A percentile compares a stretch with the other conserved stretches of the same genome.
Conservation (phyloP, 2,888 invertebrate species). For the Homarus gammarus region DNA sequence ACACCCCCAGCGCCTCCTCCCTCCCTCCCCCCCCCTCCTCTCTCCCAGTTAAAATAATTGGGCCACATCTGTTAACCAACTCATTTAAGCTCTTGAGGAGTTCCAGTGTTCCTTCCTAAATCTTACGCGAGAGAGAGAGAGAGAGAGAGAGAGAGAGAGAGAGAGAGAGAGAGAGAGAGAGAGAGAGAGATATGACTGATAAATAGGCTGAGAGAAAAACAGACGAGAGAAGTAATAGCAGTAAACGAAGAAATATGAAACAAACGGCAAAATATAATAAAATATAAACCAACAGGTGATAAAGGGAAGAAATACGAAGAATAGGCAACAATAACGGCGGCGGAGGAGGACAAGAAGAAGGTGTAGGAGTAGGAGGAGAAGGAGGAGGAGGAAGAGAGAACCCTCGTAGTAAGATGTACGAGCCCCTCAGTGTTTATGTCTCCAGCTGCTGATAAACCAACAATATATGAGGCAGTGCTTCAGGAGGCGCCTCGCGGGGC, state of each 20-base stretch:
- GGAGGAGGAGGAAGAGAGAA: neutral
- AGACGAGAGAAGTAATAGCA: neutral
- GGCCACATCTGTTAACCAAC: too few relatives aligned
- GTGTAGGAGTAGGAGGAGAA: neutral
- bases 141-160: too few relatives aligned
- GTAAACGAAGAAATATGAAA: too few relatives aligned
- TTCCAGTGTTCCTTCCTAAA: too few relatives aligned
- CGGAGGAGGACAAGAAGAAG: neutral
- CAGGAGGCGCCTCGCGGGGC: too few relatives aligned
- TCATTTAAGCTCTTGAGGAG: too few relatives aligned
- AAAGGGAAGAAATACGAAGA: too few relatives aligned
- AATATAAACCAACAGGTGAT: too few relatives aligned
- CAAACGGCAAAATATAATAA: too few relatives aligned
- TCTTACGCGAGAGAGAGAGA: neutral
- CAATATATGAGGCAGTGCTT: neutral
- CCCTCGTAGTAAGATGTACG: neutral
- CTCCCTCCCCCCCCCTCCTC: too few relatives aligned
- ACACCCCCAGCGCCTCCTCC: too few relatives aligned
- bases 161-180: neutral
- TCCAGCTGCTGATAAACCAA: neutral
- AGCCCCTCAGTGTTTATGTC: neutral
- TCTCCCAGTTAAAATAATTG: too few relatives aligned
- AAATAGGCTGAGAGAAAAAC: neutral
- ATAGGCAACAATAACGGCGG: neutral
- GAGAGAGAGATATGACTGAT: neutral